Evolutionary conservation across 2,888 invertebrate genomes (phyloP), one percentile per base, ranked within the genome.

Genomic region (Fragum fragum): DNA sequence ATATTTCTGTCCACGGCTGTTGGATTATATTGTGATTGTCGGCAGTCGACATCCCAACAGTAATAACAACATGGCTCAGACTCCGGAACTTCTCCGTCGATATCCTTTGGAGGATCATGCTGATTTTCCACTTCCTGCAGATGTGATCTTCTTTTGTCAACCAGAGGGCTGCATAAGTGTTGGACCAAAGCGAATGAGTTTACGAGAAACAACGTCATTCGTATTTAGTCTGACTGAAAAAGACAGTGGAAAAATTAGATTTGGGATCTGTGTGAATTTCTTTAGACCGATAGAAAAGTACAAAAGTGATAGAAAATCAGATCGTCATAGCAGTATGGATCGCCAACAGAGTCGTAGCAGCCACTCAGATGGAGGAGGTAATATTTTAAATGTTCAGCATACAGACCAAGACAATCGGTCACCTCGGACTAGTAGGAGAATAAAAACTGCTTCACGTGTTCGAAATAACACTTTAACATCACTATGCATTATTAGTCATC

Each of bases 101-200:
- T 99, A 99, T 95, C 99, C 99, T 0, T 96, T 98, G 29, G 97
- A 98, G 90, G 98, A 99, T 95, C 99, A 99, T 95, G 97, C 97
- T 73, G 99, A 99, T 95, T 99, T 99, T 94, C 97, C 98, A 0
- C 95, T 99, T 91, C 99, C 99, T 0, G 96, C 98, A 93, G 99
- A 99, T 95, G 99, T 99, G 96, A 99, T 99, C 32, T 99, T 98
- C 95, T 99, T 99, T 95, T 99, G 99, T 94, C 99, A 99, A 95
- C 99, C 99, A 1, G 99, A 99, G 95, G 99, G 99, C 75, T 99
- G 99, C 94, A 97, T 95, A 73, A 95, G 95, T 83, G 97, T 98
- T 83, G 98, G 98, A 18, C 98, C 98, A 9, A 96, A 98, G 90
- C 96, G 94, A 6, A 91, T 93, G 90, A 93, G 93, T 75, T 88